Base-by-base conservation (phyloP, 2,113 vertebrate genomes). In the Epinephelus moara region DNA sequence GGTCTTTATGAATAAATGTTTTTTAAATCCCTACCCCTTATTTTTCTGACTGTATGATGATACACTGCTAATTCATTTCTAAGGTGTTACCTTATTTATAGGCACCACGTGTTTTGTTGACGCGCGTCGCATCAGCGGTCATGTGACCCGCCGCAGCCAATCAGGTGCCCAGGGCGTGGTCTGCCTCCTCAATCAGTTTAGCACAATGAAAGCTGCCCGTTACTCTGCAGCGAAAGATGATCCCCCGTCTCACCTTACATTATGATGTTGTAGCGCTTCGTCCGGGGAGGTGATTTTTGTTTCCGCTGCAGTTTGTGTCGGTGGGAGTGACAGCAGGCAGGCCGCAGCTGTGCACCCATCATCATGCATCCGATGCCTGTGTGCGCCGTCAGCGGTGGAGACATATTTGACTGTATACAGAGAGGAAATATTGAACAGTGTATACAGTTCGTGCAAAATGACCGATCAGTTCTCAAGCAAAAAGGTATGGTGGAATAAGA, bases 391-490 rank as follows among this genome's bases (percentile, higher is more conserved):
- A 71, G 66, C 62, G 85, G 59, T 42, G 93, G 80, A 57, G 93
- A 92, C 85, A 91, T 96, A 80, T 95, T 96, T 89, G 94, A 96
- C 66, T 93, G 90, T 75, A 90, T 95, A 60, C 94, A 95, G 67
- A 91, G 85, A 56, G 95, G 95, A 50, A 87, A 95, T 70, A 30
- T 90, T 27, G 95, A 95, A 30, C 84, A 87, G 64, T 95, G 96
- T 27, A 85, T 86, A 11, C 81, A 86, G 33, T 87, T 93, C 61
- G 55, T 96, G 60, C 80, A 94, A 19, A 88, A 86, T 23, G 94
- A 96, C 78, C 92, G 78, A 10, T 85, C 89, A 0, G 18, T 95
- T 53, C 87, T 96, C 50, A 93, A 80, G 30, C 81, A 90, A 3
- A 95, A 90, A 93, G 95, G 95, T 96, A 91, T 91, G 91, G 4